A percentile compares a stretch with the other conserved stretches of the same genome.
phyloP scores from a whole-genome alignment of 2,113 vertebrate species.

The Melanotaenia duboulayi region DNA sequence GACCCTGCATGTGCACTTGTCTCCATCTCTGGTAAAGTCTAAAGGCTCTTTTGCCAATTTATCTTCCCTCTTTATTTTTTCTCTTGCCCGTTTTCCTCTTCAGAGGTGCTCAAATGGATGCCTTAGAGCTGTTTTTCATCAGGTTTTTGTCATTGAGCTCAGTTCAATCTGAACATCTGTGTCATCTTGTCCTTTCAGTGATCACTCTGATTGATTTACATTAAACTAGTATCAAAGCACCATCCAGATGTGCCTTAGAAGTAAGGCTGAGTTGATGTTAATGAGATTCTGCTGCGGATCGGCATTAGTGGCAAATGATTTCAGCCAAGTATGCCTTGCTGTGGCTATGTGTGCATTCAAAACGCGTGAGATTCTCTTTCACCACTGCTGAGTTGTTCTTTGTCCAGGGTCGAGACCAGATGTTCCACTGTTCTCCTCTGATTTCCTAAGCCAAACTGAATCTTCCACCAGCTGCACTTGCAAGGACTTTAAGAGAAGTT shows the following conservation, averaged over 20 bases:
- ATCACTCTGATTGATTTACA: slow-evolving; percentile 69
- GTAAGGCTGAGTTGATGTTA: slow-evolving; percentile 53
- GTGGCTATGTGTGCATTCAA: slow-evolving; percentile 73
- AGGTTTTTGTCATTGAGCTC: slow-evolving; percentile 47
- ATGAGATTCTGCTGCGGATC: slow-evolving; percentile 68
- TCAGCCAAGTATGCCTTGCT: slow-evolving; percentile 75
- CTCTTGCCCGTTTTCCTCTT: slow-evolving; percentile 33
- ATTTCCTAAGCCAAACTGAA: slow-evolving; percentile 78
- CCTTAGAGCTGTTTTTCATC: slow-evolving; percentile 41
- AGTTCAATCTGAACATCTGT: slow-evolving; percentile 23
- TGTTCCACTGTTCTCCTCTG: slow-evolving; percentile 78
- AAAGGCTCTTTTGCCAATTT: slow-evolving; percentile 64
- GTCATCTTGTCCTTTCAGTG: slow-evolving; percentile 29
- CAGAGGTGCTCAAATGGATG: slow-evolving; percentile 34
- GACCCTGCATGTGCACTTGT: slow-evolving; percentile 69
- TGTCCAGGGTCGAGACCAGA: slow-evolving; percentile 79
- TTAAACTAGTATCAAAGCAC: slow-evolving; percentile 61
- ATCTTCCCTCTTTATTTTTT: slow-evolving; percentile 60
- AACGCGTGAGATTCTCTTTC: slow-evolving; percentile 75
- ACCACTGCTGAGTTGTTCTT: slow-evolving; percentile 70
- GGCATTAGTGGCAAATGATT: slow-evolving; percentile 77
- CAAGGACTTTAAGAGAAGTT: slow-evolving; percentile 66
- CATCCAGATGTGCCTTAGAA: slow-evolving; percentile 69
- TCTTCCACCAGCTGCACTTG: slow-evolving; percentile 76
- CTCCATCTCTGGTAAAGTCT: slow-evolving; percentile 72